Conservation (phyloP, 2,888 invertebrate genomes). For the Biston stratarius region DNA sequence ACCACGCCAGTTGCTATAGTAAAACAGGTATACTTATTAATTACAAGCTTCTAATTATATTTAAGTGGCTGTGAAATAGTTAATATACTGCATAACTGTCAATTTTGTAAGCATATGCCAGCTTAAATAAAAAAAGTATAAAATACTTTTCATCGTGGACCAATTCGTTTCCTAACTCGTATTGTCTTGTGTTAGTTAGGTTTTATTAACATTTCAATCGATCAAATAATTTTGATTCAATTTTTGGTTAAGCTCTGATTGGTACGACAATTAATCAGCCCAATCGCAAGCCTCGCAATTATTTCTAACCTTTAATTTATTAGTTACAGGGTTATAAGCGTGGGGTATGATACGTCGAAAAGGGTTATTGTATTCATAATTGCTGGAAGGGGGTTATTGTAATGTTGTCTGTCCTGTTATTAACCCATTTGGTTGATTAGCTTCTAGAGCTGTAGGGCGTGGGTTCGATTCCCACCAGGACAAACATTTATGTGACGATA, state of each 20-base stretch:
- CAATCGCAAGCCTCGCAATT: conserved; percentile 5
- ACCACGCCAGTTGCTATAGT: too few species aligned
- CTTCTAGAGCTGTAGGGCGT: too few species aligned
- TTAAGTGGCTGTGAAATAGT: conserved; percentile 81
- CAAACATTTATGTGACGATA: too few species aligned
- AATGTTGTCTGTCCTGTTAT: neutral
- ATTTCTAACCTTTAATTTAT: neutral
- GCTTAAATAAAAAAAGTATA: conserved; percentile 32
- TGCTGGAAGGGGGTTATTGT: neutral
- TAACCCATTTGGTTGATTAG: too few species aligned
- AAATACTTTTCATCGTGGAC: conserved; percentile 36
- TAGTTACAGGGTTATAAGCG: too few species aligned
- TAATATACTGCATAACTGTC: conserved; percentile 56
- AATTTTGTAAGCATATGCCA: conserved; percentile 41
- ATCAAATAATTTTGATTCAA: neutral
- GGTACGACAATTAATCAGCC: neutral
- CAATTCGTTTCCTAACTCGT: conserved; percentile 18
- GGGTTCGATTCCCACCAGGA: too few species aligned
- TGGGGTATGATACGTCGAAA: too few species aligned
- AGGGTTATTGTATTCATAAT: neutral
- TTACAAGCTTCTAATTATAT: conserved; percentile 60
- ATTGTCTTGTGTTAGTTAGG: neutral
- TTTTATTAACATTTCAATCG: neutral
- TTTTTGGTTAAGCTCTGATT: too few species aligned
- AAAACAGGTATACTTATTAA: neutral